phyloP scores from a whole-genome alignment of 2,797 vertebrate genomes.

The Characodon lateralis region DNA sequence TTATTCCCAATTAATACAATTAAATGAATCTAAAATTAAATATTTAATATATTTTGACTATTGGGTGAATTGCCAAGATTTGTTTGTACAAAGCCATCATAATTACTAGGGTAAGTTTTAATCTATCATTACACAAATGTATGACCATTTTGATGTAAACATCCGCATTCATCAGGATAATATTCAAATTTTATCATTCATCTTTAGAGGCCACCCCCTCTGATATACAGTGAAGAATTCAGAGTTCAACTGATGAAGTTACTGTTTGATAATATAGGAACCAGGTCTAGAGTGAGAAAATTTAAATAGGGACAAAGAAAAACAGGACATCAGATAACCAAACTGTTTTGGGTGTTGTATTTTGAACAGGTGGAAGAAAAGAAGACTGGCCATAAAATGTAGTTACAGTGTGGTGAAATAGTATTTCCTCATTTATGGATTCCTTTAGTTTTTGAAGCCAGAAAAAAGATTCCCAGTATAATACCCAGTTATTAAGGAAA shows the following conservation, averaged over 20 bases:
- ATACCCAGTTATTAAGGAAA: too few relatives aligned
- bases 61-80: neutral
- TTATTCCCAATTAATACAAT: neutral
- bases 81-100: neutral
- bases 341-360: neutral
- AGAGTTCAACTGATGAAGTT: neutral
- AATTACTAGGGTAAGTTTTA: neutral
- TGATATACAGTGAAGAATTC: neutral
- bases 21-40: neutral
- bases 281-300: slow-evolving; percentile 19
- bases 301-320: slow-evolving; percentile 32
- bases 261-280: neutral
- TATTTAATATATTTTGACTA: neutral
- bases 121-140: neutral
- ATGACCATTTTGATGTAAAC: neutral
- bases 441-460: neutral
- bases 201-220: neutral
- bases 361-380: neutral
- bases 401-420: neutral
- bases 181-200: neutral
- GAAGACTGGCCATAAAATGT: neutral
- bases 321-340: slow-evolving; percentile 30
- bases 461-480: too few relatives aligned
- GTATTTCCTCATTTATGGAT: neutral
- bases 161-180: neutral